A percentile compares a stretch with the other conserved stretches of the same genome.
These are phyloP conservation scores for Thaumatotibia leucotreta DNA, from an alignment of 1,140 invertebrate species.

Conservation along the genomic window DNA sequence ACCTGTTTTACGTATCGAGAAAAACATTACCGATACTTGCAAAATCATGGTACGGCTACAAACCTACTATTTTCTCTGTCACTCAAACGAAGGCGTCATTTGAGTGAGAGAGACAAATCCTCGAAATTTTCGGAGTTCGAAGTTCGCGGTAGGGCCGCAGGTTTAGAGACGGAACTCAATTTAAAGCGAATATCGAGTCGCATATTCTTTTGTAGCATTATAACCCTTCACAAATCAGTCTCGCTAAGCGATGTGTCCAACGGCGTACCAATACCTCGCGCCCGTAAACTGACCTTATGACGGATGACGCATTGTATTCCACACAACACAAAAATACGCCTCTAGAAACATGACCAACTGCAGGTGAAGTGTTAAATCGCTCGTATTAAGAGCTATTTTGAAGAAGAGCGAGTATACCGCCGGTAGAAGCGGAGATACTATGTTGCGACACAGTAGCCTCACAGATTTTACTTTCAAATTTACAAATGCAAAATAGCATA, in stretches of 20 bases:
- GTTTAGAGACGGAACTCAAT: constrained; percentile 4
- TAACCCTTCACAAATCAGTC: constrained; percentile 19
- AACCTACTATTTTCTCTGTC: too few species aligned
- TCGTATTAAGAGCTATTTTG: not conserved
- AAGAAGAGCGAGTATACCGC: not conserved
- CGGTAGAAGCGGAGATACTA: constrained; percentile 34
- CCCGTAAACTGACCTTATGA: constrained; percentile 10
- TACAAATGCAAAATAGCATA: constrained; percentile 52
- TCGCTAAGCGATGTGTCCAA: constrained; percentile 15
- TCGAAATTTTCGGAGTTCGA: too few species aligned
- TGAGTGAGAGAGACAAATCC: too few species aligned
- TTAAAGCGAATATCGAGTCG: constrained; percentile 1
- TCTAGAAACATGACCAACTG: not conserved
- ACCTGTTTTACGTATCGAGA: too few species aligned
- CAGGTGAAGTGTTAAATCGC: not conserved
- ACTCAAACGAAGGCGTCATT: too few species aligned
- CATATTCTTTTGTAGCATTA: not conserved
- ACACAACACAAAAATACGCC: not conserved
- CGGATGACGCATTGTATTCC: constrained; percentile 16
- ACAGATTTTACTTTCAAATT: constrained; percentile 51
- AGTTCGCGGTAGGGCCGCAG: too few species aligned
- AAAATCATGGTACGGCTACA: too few species aligned
- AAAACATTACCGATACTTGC: too few species aligned
- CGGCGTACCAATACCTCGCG: constrained; percentile 15
- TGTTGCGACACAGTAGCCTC: constrained; percentile 45